Evolutionary conservation across 2,888 invertebrate genomes (phyloP).

Genomic region (Sarcophaga variegata): DNA sequence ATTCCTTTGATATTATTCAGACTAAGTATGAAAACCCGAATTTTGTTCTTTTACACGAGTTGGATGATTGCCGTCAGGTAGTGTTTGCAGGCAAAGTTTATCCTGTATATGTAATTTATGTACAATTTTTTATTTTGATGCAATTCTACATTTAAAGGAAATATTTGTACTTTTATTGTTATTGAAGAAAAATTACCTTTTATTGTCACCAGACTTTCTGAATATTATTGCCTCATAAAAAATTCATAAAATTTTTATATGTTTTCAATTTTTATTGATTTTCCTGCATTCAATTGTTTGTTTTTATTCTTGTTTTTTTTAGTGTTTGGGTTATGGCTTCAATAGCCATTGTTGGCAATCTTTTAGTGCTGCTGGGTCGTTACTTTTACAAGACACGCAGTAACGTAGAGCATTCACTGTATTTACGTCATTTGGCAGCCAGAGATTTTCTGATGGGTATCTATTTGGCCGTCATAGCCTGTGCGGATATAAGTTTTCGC

Average conservation of each 20-base stretch:
- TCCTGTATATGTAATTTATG: too few species aligned
- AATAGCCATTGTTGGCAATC: conserved; percentile 84
- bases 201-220: too few species aligned
- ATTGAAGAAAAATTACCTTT: too few species aligned
- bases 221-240: background rate
- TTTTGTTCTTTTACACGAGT: too few species aligned
- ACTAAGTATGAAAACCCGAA: too few species aligned
- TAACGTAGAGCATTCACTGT: conserved; percentile 85
- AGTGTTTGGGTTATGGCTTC: conserved; percentile 86
- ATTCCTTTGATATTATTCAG: too few species aligned
- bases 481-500: conserved; percentile 83
- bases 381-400: conserved; percentile 82
- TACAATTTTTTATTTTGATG: too few species aligned
- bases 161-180: too few species aligned
- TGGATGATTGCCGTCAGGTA: too few species aligned
- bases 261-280: background rate
- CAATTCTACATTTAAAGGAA: too few species aligned
- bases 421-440: conserved; percentile 85
- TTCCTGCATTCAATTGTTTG: background rate
- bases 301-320: conserved; percentile 39
- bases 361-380: conserved; percentile 84
- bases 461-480: conserved; percentile 84
- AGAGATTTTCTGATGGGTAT: conserved; percentile 86
- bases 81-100: too few species aligned
- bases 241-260: background rate